Evolutionary conservation across 2,113 vertebrate genomes (phyloP).

Genomic region (Psilopogon haemacephalus): DNA sequence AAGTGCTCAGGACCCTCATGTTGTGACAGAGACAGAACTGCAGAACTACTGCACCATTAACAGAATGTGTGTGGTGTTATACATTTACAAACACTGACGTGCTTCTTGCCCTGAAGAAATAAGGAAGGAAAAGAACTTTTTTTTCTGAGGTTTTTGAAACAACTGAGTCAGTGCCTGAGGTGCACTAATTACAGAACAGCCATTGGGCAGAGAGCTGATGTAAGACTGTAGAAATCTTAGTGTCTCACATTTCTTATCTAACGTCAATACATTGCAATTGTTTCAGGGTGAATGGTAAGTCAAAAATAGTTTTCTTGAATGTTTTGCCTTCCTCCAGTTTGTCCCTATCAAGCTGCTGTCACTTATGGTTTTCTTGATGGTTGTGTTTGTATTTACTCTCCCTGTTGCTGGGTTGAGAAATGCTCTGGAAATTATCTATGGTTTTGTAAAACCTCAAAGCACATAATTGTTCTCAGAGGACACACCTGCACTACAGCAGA

Average conservation of each 20-base stretch:
- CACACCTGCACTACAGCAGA: neutral
- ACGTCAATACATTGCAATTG: neutral
- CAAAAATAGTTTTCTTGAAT: neutral
- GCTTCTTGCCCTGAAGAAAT: slow-evolving; percentile 29
- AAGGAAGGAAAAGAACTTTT: slow-evolving; percentile 2
- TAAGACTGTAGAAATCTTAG: neutral
- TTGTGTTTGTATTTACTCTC: neutral
- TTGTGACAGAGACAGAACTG: neutral
- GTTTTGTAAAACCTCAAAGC: neutral
- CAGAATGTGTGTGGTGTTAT: neutral
- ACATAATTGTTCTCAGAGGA: neutral
- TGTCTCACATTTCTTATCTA: slow-evolving; percentile 1
- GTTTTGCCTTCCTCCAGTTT: neutral
- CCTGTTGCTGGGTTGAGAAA: neutral
- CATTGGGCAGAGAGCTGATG: neutral
- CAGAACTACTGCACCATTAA: slow-evolving; percentile 14
- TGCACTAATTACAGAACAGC: slow-evolving; percentile 43
- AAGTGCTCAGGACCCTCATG: neutral
- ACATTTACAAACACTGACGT: slow-evolving; percentile 15
- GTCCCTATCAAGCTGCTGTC: neutral
- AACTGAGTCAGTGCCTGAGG: slow-evolving; percentile 51
- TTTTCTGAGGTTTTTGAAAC: neutral
- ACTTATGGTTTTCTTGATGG: neutral
- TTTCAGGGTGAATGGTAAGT: slow-evolving; percentile 30
- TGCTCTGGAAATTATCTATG: neutral